Evolutionary conservation across 2,113 vertebrate species (phyloP), one percentile per base, ranked within the genome.

Genomic region (Callospermophilus lateralis): DNA sequence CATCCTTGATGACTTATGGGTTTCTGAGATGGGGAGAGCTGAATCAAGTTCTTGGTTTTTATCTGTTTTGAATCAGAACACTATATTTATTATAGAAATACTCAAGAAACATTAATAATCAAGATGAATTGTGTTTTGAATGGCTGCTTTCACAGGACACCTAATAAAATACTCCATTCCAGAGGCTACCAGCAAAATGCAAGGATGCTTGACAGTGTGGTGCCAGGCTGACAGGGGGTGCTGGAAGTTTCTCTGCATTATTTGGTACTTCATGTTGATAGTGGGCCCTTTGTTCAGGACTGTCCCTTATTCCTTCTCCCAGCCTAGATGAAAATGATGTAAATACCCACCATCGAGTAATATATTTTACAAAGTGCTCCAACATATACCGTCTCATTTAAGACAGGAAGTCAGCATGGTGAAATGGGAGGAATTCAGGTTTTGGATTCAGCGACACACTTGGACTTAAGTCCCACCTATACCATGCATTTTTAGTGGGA

Each of bases 61-160:
- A 70, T 90, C 73, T 96, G n/a, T 61, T 78, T 95, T 80, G 65
- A 24, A 90, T 94, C 55, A 80, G 73, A 73, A 81, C 8, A 65
- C 32, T 92, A 0, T 95, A 91, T 98, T 98, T 98, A 97, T 98
- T 98, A 98, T 96, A 98, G 87, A 95, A 97, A 97, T 96, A 98
- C 98, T 96, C 96, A 96, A 97, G 97, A 97, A 95, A 97, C 96
- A 98, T 96, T 97, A 97, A 97, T 97, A 98, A 98, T 97, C 94
- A 93, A 97, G 97, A 98, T 93, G 97, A 93, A 97, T 91, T 97
- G 84, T 97, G 51, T 93, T 98, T 97, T 92, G 92, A 98, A 93
- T 83, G 94, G 93, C 90, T 96, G 97, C 77, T 97, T 84, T 74
- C 83, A 96, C 39, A 95, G 89, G 94, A 93, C 96, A 91, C 83